Evolutionary conservation across 2,888 invertebrate species (phyloP), one percentile per base, ranked within the genome.

Genomic region (Trissoscelio sp.): DNA sequence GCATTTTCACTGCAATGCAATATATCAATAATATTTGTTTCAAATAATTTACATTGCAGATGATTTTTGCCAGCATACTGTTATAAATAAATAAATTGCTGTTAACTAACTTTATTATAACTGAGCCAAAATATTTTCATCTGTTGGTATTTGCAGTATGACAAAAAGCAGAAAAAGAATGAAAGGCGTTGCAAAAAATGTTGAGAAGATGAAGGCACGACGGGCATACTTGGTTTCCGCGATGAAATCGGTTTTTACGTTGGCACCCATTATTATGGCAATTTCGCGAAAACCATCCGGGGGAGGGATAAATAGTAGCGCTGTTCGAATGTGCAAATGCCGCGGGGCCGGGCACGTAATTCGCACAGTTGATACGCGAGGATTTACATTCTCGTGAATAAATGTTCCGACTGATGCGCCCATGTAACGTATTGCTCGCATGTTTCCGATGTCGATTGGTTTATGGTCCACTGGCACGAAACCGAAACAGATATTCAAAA

Each of bases 221-320:
- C 55, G 57, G 73, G 82, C 85, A 85, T 86, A 86, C 86, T 62
- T 85, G 84, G 83, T 86, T 88, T 86, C 87, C 88, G 85, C 87
- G 87, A 86, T 88, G 85, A 82, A 82, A 84, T 82, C 73, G 82
- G 84, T 87, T 86, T 88, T 87, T 87, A 83, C 34, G 60, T n/a
- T 67, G 85, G 79, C 74, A 85, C 81, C 87, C 85, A 84, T 88
- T 86, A 88, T 88, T 88, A 86, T 84, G 82, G 85, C 87, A 87
- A 88, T 88, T 88, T 87, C 85, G 85, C 83, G 85, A 83, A 86
- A 58, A 48, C 57, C 6, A 2, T n/a, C 37, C 48, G 74, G 53
- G 48, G 58, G 55, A 7, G 75, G 70, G 48, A 66, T 81, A 60
- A 77, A 78, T 62, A 69, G 48, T 57, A 74, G 51, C 78, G 74